phyloP scores from a whole-genome alignment of 2,797 vertebrate genomes.

The Poecilia velifera region DNA sequence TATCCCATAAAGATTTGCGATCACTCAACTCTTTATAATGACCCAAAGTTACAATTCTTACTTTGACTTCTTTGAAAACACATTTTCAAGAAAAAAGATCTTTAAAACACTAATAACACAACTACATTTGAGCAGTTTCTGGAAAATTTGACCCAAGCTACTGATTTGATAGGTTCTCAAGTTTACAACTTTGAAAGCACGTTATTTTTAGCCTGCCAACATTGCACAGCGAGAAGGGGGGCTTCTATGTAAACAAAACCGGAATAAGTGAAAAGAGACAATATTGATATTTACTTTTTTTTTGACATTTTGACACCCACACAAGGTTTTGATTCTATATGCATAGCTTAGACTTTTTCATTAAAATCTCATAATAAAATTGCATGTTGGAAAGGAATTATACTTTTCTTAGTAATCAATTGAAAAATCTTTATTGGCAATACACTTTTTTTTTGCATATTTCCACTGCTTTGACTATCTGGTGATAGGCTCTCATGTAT shows the following conservation, averaged over 20 bases:
- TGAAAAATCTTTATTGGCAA: background rate
- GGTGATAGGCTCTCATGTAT: background rate
- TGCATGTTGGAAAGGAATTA: background rate
- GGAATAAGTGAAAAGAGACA: background rate
- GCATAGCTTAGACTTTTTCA: background rate
- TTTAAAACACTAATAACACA: background rate
- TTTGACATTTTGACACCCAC: background rate
- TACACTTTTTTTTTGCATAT: background rate
- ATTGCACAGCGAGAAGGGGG: background rate
- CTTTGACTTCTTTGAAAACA: conserved; percentile 10
- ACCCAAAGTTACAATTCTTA: background rate
- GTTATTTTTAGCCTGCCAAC: background rate
- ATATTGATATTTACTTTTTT: background rate
- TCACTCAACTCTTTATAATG: background rate
- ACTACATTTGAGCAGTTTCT: background rate
- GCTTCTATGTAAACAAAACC: background rate
- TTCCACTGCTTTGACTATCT: background rate
- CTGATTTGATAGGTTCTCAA: background rate
- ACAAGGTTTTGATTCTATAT: background rate
- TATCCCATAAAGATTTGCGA: conserved; percentile 9
- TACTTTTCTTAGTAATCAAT: background rate
- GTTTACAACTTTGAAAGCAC: background rate
- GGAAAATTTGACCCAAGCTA: background rate
- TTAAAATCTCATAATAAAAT: background rate
- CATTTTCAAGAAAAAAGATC: conserved; percentile 2